Evolutionary conservation across 1,140 invertebrate species (phyloP), one percentile per base, ranked within the genome.

Genomic region (Heliconius himera): DNA sequence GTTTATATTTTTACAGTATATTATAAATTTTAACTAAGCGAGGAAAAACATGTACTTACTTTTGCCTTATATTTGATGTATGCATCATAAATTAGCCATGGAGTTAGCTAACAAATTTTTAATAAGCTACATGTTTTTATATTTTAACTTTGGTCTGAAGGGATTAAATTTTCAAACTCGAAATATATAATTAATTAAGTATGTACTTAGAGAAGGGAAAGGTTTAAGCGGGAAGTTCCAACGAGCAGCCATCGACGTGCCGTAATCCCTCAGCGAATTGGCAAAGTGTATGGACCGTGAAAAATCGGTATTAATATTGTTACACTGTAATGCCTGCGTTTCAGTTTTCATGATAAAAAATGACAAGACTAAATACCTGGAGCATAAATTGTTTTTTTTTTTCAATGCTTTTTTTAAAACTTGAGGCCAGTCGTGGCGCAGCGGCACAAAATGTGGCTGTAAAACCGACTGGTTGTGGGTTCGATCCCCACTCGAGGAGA

Each of bases 181-280:
- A 87, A 86, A 90, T 89, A 87, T 88, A 89, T 88, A 92, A 92
- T 92, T 93, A 92, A 91, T 88, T 91, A 91, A 88, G 86, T 91
- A 87, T 84, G 82, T 85, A 89, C 83, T 91, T 88, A 87, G 87
- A 84, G 84, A 84, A 82, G 73, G 84, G 86, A 90, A 90, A 89
- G 88, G 88, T 86, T 90, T 90, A 88, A 91, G 78, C 81, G 86
- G 77, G 82, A 91, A 90, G 86, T 90, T 91, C 83, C 81, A 83
- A 70, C 83, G 84, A 85, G 79, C 81, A 76, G 51, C 81, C 84
- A 87, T 87, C 85, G 84, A 90, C 84, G 86, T 81, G 76, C 79
- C 77, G 82, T 88, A 89, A 89, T 88, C 87, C 89, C 70, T 78
- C 82, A 82, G 78, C 73, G 81, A 84, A 79, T 83, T 80, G 82